Conservation (phyloP, 2,888 invertebrate genomes). For the Brachypalpus laphriformis region DNA sequence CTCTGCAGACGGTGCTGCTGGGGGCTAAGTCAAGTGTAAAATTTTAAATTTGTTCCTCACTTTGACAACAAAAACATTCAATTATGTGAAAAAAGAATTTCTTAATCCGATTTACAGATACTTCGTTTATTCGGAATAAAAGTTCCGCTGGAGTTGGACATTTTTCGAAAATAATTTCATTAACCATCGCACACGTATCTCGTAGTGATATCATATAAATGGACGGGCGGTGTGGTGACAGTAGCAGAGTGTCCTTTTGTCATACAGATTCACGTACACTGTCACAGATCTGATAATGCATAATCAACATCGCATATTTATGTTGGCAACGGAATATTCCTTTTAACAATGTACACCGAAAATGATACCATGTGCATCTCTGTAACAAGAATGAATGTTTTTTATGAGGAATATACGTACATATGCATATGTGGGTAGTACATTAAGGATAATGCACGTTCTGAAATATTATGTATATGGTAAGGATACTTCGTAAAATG, state of each 20-base stretch:
- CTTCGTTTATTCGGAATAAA: slow-evolving; percentile 70
- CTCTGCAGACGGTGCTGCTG: neutral
- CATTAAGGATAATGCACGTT: too few species aligned
- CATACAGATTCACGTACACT: neutral
- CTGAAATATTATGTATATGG: too few species aligned
- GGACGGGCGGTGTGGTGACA: neutral
- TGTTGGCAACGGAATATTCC: neutral
- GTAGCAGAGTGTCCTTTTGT: slow-evolving; percentile 7
- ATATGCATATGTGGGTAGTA: too few species aligned
- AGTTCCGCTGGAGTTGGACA: slow-evolving; percentile 36
- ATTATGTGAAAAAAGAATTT: slow-evolving; percentile 82
- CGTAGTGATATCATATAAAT: neutral
- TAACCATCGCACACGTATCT: neutral
- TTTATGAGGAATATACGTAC: too few species aligned
- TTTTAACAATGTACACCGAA: neutral
- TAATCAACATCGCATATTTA: neutral
- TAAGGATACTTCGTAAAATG: too few species aligned
- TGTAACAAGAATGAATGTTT: too few species aligned
- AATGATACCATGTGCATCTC: neutral
- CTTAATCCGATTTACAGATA: slow-evolving; percentile 81
- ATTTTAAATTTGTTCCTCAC: slow-evolving; percentile 83
- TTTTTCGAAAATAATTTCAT: slow-evolving; percentile 21
- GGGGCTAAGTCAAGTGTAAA: slow-evolving; percentile 82
- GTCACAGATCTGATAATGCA: neutral
- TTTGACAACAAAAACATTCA: slow-evolving; percentile 81